These are phyloP conservation scores for Agrochola macilenta DNA, from an alignment of 2,888 invertebrate species.

Conservation along the genomic window DNA sequence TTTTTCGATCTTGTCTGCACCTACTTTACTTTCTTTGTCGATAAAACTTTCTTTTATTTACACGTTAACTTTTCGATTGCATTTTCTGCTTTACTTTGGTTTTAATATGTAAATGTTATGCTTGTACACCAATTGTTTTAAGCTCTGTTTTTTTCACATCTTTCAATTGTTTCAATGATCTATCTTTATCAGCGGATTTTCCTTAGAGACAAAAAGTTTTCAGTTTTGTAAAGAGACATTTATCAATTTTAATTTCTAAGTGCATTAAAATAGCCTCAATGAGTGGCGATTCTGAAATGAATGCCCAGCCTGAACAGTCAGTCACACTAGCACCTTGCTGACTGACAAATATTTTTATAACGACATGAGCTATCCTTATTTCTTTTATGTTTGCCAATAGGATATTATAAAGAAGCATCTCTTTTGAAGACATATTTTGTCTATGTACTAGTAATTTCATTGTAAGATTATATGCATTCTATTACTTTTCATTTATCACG, in stretches of 20 bases:
- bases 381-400: neutral
- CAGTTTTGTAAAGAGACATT: neutral
- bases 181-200: slow-evolving; percentile 11
- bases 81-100: neutral
- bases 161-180: slow-evolving; percentile 9
- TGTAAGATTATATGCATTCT: too few species aligned
- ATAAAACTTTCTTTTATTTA: slow-evolving; percentile 13
- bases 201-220: fast-evolving
- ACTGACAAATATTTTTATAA: neutral
- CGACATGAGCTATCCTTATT: neutral
- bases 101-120: slow-evolving; percentile 7
- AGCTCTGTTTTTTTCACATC: neutral
- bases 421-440: neutral
- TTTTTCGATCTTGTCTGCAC: slow-evolving; percentile 7
- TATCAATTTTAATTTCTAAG: neutral
- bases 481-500: too few species aligned
- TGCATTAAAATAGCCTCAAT: neutral
- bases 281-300: neutral
- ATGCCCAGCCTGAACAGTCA: neutral
- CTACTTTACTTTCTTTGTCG: slow-evolving; percentile 8
- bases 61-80: slow-evolving; percentile 10
- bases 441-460: too few species aligned
- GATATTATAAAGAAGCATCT: neutral
- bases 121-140: neutral
- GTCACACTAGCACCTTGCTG: neutral